phyloP scores from a whole-genome alignment of 2,113 vertebrate species.

The Hippocampus abdominalis region DNA sequence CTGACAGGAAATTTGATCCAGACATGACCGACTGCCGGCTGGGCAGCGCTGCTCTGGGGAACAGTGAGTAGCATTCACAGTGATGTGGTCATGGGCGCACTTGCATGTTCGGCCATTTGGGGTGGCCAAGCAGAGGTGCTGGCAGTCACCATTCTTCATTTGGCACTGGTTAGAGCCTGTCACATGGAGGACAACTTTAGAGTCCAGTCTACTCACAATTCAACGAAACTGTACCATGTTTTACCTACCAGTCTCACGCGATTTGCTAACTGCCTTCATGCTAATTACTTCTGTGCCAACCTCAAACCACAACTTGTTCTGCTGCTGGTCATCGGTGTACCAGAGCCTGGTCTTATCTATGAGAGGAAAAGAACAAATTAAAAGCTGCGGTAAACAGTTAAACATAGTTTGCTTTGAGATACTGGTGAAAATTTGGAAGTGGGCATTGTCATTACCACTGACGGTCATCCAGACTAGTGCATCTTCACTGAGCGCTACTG shows the following conservation, averaged over 20 bases:
- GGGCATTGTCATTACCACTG: conserved; percentile 51
- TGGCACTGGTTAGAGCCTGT: conserved; percentile 78
- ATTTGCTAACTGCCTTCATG: conserved; percentile 78
- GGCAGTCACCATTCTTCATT: conserved; percentile 78
- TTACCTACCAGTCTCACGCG: conserved; percentile 76
- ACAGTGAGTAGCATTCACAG: conserved; percentile 61
- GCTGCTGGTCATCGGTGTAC: conserved; percentile 70
- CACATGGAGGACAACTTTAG: background rate
- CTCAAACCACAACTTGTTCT: conserved; percentile 78
- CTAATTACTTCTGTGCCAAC: conserved; percentile 72
- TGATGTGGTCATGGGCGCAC: conserved; percentile 70
- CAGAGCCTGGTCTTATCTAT: conserved; percentile 78
- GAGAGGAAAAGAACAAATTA: background rate
- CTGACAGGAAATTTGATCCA: conserved; percentile 73
- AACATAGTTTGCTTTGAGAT: background rate
- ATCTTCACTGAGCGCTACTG: conserved; percentile 70
- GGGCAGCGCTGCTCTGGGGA: conserved; percentile 50
- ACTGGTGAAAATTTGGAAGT: background rate
- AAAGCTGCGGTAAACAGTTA: background rate
- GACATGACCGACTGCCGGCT: conserved; percentile 54
- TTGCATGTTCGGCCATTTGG: conserved; percentile 75
- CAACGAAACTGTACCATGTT: background rate
- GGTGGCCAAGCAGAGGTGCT: conserved; percentile 82
- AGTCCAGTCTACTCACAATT: background rate
- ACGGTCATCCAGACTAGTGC: conserved; percentile 81